Evolutionary conservation across 2,113 vertebrate genomes (phyloP).

Genomic region (Pterocles orientalis): DNA sequence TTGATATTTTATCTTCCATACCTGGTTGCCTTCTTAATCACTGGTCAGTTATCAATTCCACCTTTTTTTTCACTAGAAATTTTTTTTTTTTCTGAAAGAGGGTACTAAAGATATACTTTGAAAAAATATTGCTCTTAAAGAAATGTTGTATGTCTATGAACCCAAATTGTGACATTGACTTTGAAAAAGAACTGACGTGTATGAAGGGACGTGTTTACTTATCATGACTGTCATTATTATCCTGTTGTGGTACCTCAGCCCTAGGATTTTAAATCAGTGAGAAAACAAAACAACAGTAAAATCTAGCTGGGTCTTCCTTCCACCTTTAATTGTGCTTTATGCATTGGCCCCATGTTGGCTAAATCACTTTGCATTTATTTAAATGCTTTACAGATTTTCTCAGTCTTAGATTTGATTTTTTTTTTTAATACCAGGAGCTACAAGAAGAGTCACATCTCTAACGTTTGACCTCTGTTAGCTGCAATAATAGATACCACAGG

Average conservation of each 20-base stretch:
- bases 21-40: background rate
- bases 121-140: slow-evolving; percentile 14
- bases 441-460: background rate
- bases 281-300: background rate
- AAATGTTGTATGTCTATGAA: background rate
- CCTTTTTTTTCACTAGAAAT: slow-evolving; percentile 29
- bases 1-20: background rate
- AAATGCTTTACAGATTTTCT: background rate
- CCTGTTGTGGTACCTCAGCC: background rate
- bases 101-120: slow-evolving; percentile 21
- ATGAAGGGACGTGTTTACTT: slow-evolving; percentile 12
- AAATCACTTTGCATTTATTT: slow-evolving; percentile 11
- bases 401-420: background rate
- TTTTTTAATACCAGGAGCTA: background rate
- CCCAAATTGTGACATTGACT: background rate
- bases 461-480: slow-evolving; percentile 6
- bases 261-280: slow-evolving; percentile 27
- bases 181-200: background rate
- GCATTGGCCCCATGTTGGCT: background rate
- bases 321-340: slow-evolving; percentile 2
- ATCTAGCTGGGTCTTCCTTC: background rate
- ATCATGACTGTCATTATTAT: background rate
- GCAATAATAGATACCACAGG: background rate
- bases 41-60: slow-evolving; percentile 22
- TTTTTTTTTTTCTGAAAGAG: slow-evolving; percentile 45